A percentile compares a stretch with the other conserved stretches of the same genome.
phyloP scores from a whole-genome alignment of 2,113 vertebrate species.

The Orientallactaga bullata region DNA sequence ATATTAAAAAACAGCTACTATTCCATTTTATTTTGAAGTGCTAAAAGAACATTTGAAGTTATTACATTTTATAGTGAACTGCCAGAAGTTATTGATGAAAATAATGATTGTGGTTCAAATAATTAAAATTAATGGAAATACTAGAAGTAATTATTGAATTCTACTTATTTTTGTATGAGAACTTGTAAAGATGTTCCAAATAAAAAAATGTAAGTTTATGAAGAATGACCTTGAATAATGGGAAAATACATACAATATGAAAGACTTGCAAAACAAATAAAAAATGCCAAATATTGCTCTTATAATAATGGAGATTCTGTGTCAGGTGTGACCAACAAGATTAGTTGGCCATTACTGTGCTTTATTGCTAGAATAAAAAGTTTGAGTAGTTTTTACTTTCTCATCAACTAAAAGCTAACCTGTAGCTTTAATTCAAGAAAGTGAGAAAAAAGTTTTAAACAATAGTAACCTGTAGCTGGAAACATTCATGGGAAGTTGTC shows the following conservation, averaged over 20 bases:
- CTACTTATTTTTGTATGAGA: conserved; percentile 40
- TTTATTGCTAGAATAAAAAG: conserved; percentile 2
- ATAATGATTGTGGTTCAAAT: conserved; percentile 23
- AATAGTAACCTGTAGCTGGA: conserved; percentile 28
- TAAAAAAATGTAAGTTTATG: neutral
- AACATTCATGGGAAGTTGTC: conserved; percentile 5
- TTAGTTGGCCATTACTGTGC: neutral
- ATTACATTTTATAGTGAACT: neutral
- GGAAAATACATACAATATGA: conserved; percentile 1
- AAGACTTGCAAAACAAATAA: neutral
- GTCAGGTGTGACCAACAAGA: neutral
- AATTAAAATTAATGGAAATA: conserved; percentile 17
- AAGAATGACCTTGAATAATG: conserved; percentile 30
- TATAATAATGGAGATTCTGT: neutral
- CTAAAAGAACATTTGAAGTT: conserved; percentile 28
- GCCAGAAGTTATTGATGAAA: conserved; percentile 6
- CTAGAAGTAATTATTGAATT: conserved; percentile 41
- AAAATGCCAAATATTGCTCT: conserved; percentile 13
- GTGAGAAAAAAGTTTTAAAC: conserved; percentile 34
- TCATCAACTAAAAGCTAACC: neutral
- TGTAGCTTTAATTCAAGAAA: conserved; percentile 42
- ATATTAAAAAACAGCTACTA: neutral
- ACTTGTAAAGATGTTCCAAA: conserved; percentile 18
- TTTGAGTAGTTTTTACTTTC: conserved; percentile 42
- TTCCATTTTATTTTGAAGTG: conserved; percentile 29